phyloP scores from a whole-genome alignment of 2,888 invertebrate species.

The Agonopterix alstromeriana region DNA sequence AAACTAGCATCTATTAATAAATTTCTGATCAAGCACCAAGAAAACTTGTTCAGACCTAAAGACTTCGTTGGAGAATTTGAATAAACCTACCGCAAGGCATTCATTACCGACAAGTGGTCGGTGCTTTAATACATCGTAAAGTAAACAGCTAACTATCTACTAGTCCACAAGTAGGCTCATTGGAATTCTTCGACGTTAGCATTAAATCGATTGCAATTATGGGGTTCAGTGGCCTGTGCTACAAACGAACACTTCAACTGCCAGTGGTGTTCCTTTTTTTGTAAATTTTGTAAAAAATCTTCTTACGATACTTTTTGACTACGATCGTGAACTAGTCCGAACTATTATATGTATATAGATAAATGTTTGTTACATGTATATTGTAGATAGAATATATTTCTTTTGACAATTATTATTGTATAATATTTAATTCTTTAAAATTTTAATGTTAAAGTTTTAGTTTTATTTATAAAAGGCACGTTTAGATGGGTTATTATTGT shows the following conservation, averaged over 20 bases:
- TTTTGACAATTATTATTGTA: slow-evolving; percentile 59
- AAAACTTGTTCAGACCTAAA: neutral
- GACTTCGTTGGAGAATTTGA: slow-evolving; percentile 1
- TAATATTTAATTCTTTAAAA: slow-evolving; percentile 52
- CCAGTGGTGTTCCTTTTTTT: slow-evolving; percentile 43
- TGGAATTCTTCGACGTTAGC: slow-evolving; percentile 4
- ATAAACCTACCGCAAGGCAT: slow-evolving; percentile 2
- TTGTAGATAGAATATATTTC: slow-evolving; percentile 75
- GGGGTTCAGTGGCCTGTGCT: slow-evolving; percentile 19
- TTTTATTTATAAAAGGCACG: slow-evolving; percentile 49
- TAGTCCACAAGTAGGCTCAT: neutral
- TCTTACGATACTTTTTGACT: slow-evolving; percentile 53
- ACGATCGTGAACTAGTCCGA: slow-evolving; percentile 72
- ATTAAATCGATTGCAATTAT: slow-evolving; percentile 7
- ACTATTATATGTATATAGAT: slow-evolving; percentile 73
- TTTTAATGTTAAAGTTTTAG: slow-evolving; percentile 51
- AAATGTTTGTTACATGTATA: slow-evolving; percentile 76
- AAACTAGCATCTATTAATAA: too few relatives aligned
- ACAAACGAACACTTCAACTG: slow-evolving; percentile 30
- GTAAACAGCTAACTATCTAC: neutral
- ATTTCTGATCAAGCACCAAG: neutral
- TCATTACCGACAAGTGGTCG: slow-evolving; percentile 1
- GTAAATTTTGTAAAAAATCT: slow-evolving; percentile 60
- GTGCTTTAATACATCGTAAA: neutral
- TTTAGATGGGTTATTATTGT: too few relatives aligned